phyloP scores from a whole-genome alignment of 2,888 invertebrate genomes.

The Furcula furcula region DNA sequence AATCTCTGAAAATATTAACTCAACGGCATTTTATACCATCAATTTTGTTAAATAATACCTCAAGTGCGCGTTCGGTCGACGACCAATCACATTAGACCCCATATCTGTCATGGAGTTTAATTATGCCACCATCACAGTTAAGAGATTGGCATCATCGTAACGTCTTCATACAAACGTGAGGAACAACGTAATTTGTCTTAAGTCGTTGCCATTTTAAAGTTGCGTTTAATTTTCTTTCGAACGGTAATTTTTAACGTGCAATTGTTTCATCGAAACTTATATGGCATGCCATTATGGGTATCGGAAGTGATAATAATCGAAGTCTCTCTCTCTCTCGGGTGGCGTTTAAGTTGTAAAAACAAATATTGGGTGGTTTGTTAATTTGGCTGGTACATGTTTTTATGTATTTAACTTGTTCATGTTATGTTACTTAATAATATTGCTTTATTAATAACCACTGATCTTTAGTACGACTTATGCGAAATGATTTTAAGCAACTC shows the following conservation, averaged over 20 bases:
- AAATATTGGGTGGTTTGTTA: conserved; percentile 48
- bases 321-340: conserved; percentile 38
- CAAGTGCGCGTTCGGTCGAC: conserved; percentile 19
- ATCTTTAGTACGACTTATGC: too few relatives aligned
- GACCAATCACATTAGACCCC: conserved; percentile 56
- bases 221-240: conserved; percentile 37
- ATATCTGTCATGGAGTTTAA: conserved; percentile 45
- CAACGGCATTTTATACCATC: conserved; percentile 32
- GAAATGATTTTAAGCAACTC: too few relatives aligned
- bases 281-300: conserved; percentile 56
- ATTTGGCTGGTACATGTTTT: too few relatives aligned
- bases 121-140: conserved; percentile 46
- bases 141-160: conserved; percentile 41
- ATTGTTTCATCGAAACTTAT: conserved; percentile 44
- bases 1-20: conserved; percentile 26
- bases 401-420: too few relatives aligned
- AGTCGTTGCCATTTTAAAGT: conserved; percentile 30
- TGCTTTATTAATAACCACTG: too few relatives aligned
- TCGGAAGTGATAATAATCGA: conserved; percentile 57
- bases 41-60: conserved; percentile 45
- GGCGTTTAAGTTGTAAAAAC: conserved; percentile 47
- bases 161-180: conserved; percentile 58
- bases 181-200: conserved; percentile 28
- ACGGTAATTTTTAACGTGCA: conserved; percentile 27
- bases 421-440: too few relatives aligned